These are phyloP conservation scores for Ctenochaetus hawaiiensis DNA, from an alignment of 2,797 vertebrate genomes.

Conservation along the genomic window DNA sequence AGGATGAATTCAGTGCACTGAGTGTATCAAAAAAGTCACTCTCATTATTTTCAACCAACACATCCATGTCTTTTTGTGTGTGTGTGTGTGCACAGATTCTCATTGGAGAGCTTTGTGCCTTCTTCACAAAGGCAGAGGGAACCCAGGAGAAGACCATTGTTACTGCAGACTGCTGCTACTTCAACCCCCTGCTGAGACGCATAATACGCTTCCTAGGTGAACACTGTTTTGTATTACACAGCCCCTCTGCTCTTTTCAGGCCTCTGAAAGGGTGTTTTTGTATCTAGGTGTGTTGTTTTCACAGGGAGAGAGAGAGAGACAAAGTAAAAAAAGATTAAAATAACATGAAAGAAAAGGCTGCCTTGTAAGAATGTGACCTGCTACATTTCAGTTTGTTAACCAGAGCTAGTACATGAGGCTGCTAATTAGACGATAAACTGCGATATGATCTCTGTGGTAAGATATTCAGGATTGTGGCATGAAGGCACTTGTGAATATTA, in stretches of 20 bases:
- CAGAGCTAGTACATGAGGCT: slow-evolving; percentile 11
- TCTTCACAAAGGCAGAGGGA: slow-evolving; percentile 85
- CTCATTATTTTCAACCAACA: background rate
- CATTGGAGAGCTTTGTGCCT: slow-evolving; percentile 87
- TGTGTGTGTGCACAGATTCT: slow-evolving; percentile 83
- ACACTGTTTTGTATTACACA: background rate
- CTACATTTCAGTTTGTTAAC: slow-evolving; percentile 16
- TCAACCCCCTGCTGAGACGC: slow-evolving; percentile 89
- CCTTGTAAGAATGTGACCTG: slow-evolving; percentile 31
- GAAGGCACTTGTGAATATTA: slow-evolving; percentile 56
- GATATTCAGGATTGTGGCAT: slow-evolving; percentile 23
- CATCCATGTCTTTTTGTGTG: slow-evolving; percentile 13
- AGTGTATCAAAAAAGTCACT: background rate
- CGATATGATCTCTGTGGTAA: slow-evolving; percentile 29
- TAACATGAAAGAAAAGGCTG: slow-evolving; percentile 11
- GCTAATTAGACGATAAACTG: slow-evolving; percentile 59
- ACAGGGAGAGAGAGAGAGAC: background rate
- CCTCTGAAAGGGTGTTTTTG: background rate
- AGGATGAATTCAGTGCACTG: background rate
- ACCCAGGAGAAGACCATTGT: slow-evolving; percentile 89
- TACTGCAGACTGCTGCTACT: slow-evolving; percentile 91
- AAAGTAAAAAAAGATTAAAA: background rate
- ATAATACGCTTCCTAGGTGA: slow-evolving; percentile 91
- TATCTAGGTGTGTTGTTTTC: slow-evolving; percentile 4
- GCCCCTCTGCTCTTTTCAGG: background rate